phyloP scores from a whole-genome alignment of 1,140 invertebrate species.

The Magallana angulata region DNA sequence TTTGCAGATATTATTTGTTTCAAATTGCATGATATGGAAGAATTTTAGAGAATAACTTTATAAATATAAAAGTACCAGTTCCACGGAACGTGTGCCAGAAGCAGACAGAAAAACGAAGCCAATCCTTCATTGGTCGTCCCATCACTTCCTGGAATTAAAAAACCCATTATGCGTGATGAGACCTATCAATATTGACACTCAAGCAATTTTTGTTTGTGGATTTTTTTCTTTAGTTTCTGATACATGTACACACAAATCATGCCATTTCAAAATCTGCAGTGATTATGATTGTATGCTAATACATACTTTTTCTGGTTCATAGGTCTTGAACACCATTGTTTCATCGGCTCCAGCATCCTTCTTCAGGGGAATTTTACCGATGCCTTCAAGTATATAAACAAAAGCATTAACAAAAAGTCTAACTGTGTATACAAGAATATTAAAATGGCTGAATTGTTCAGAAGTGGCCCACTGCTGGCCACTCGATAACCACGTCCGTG shows the following conservation, averaged over 20 bases:
- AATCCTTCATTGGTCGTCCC: slow-evolving; percentile 84
- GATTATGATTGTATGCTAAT: slow-evolving; percentile 63
- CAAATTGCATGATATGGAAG: too few relatives aligned
- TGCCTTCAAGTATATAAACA: slow-evolving; percentile 71
- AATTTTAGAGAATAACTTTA: too few relatives aligned
- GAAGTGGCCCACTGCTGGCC: too few relatives aligned
- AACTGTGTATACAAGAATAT: slow-evolving; percentile 1
- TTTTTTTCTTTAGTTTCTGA: background rate
- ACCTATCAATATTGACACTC: background rate
- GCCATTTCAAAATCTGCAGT: background rate
- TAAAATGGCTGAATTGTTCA: background rate
- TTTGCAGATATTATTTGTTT: too few relatives aligned
- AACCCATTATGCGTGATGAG: background rate
- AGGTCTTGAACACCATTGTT: slow-evolving; percentile 82
- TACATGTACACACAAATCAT: too few relatives aligned
- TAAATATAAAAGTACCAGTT: slow-evolving; percentile 70
- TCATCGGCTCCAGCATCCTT: slow-evolving; percentile 80
- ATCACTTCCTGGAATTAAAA: slow-evolving; percentile 71
- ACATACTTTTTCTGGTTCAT: slow-evolving; percentile 81
- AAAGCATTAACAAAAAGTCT: background rate
- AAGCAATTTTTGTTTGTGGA: background rate
- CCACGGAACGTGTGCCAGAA: slow-evolving; percentile 82
- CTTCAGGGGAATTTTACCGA: slow-evolving; percentile 82
- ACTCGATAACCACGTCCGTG: too few relatives aligned
- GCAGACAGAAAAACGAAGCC: slow-evolving; percentile 84